These are phyloP conservation scores for Pristionchus mayeri DNA, from an alignment of 2,888 invertebrate species.

Conservation along the genomic window DNA sequence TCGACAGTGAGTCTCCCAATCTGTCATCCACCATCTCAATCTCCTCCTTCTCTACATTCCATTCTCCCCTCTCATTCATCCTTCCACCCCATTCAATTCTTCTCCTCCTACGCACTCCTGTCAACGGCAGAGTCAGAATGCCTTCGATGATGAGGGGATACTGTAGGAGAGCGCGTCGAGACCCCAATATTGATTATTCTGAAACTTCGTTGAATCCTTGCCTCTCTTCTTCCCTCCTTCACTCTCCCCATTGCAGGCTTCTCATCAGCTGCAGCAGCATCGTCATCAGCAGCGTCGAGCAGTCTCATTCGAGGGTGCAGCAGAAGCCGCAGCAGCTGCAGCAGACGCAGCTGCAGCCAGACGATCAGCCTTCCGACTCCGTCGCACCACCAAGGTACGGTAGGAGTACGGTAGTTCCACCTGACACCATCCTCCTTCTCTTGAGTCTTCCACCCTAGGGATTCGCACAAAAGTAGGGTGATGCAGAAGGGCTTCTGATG, in stretches of 20 bases:
- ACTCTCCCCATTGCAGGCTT: not conserved
- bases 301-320: conserved; percentile 31
- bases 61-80: not conserved
- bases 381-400: not conserved
- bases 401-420: not conserved
- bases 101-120: not conserved
- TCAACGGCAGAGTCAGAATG: not conserved
- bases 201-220: not conserved
- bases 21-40: conserved; percentile 33
- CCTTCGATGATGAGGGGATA: conserved; percentile 11
- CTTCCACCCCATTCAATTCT: conserved; percentile 15
- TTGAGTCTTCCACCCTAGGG: not conserved
- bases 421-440: too few species aligned
- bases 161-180: not conserved
- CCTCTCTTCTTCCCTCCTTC: not conserved
- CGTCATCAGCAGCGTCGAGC: conserved; percentile 1
- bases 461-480: not conserved
- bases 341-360: conserved; percentile 27
- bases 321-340: not conserved
- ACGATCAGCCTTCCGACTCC: conserved; percentile 7
- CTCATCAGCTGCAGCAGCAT: not conserved
- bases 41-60: not conserved
- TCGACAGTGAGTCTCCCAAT: not conserved
- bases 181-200: not conserved
- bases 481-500: not conserved